These are phyloP conservation scores for Etia nguti DNA, from an alignment of 2,113 vertebrate genomes.

Conservation along the genomic window DNA sequence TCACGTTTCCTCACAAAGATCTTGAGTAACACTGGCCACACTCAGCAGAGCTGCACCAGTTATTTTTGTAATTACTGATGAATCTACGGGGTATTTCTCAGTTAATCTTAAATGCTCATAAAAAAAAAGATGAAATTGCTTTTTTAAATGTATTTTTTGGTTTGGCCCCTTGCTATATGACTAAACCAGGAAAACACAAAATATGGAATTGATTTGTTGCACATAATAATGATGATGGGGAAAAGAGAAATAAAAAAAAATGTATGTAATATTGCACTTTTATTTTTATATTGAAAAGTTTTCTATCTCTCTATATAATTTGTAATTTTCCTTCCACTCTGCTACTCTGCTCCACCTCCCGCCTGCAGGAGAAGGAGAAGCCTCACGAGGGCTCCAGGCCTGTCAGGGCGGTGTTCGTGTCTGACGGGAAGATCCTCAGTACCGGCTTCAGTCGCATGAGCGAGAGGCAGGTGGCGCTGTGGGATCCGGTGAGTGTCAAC, in stretches of 20 bases:
- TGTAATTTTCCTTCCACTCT: background rate
- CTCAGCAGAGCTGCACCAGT: accelerated
- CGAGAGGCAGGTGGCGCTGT: conserved; percentile 89
- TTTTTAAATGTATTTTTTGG: background rate
- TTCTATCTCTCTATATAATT: background rate
- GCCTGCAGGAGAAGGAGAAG: conserved; percentile 81
- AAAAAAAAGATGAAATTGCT: background rate
- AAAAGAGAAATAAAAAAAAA: accelerated
- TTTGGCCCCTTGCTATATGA: accelerated
- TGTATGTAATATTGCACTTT: accelerated
- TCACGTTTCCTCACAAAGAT: background rate
- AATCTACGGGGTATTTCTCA: background rate
- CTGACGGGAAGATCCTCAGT: conserved; percentile 80
- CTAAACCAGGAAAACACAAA: background rate
- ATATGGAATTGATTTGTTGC: background rate
- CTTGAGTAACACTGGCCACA: background rate
- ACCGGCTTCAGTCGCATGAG: conserved; percentile 91
- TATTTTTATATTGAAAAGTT: background rate
- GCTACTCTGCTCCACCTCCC: background rate
- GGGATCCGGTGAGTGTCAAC: conserved; percentile 79
- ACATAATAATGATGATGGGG: background rate
- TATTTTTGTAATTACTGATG: background rate
- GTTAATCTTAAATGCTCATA: background rate
- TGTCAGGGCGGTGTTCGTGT: conserved; percentile 75
- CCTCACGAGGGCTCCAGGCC: conserved; percentile 85